A percentile compares a stretch with the other conserved stretches of the same genome.
Conservation (phyloP, 2,888 invertebrate species). For the Pammene fasciana region DNA sequence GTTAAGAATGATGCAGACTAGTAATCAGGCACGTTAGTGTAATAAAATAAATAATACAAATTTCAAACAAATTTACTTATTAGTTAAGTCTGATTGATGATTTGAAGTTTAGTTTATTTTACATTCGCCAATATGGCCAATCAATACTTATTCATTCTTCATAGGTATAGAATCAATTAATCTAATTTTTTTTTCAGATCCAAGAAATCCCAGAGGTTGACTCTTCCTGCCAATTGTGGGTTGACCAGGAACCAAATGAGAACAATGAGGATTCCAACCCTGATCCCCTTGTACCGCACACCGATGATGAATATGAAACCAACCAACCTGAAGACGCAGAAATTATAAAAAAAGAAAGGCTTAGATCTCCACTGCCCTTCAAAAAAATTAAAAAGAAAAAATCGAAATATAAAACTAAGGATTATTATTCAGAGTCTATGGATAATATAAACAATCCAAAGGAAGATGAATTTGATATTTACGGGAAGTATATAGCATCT, state of each 20-base stretch:
- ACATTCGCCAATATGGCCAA: too few species aligned
- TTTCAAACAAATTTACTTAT: too few species aligned
- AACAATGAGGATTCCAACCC: constrained; percentile 57
- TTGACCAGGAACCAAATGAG: constrained; percentile 56
- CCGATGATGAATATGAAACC: constrained; percentile 61
- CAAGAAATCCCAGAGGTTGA: constrained; percentile 62
- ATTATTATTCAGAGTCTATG: constrained; percentile 45
- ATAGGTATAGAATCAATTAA: too few species aligned
- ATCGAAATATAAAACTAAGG: constrained; percentile 53
- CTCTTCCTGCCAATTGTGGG: constrained; percentile 66
- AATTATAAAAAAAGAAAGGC: constrained; percentile 52
- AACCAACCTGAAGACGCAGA: constrained; percentile 49
- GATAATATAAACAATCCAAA: constrained; percentile 43
- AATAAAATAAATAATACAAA: too few species aligned
- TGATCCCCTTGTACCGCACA: constrained; percentile 61
- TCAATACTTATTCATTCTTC: too few species aligned
- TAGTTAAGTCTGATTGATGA: too few species aligned
- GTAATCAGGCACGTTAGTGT: too few species aligned
- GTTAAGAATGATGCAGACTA: too few species aligned
- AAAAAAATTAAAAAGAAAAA: constrained; percentile 65
- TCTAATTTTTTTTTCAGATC: constrained; percentile 48
- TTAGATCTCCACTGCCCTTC: constrained; percentile 44
- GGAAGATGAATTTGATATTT: constrained; percentile 72
- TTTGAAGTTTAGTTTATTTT: too few species aligned
- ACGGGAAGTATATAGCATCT: constrained; percentile 68